Evolutionary conservation across 1,140 invertebrate genomes (phyloP).

Genomic region (Pachyrhynchus sulphureomaculatus): DNA sequence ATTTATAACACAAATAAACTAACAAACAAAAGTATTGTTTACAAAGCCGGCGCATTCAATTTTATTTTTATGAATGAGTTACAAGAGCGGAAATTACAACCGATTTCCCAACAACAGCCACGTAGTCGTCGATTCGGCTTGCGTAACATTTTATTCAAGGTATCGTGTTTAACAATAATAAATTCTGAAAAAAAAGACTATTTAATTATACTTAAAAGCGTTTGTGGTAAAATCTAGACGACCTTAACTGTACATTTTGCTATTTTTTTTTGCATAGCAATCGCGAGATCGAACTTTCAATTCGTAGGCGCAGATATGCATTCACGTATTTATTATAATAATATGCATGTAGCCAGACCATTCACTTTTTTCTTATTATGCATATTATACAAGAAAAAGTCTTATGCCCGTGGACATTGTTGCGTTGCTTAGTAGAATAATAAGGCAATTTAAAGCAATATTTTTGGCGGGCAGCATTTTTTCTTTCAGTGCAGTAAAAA

Average conservation of each 20-base stretch:
- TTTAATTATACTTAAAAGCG: slow-evolving; percentile 6
- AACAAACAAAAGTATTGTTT: no score
- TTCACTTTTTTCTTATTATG: no score
- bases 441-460: no score
- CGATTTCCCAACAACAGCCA: slow-evolving; percentile 8
- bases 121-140: background rate
- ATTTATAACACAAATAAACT: no score
- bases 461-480: no score
- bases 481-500: no score
- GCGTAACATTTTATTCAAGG: slow-evolving; percentile 17
- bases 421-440: no score
- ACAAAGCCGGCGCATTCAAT: background rate
- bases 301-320: slow-evolving; percentile 18
- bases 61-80: background rate
- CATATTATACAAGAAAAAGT: no score
- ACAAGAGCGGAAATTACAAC: slow-evolving; percentile 12
- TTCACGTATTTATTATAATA: no score
- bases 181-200: slow-evolving; percentile 5
- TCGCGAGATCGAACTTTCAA: slow-evolving; percentile 1
- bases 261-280: slow-evolving; percentile 12
- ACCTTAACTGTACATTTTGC: slow-evolving; percentile 24
- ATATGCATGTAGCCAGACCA: no score
- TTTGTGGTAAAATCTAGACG: slow-evolving; percentile 23
- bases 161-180: slow-evolving; percentile 10
- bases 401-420: no score